A percentile compares a stretch with the other conserved stretches of the same genome.
Conservation (phyloP, 2,113 vertebrate species). For the Lepus europaeus region DNA sequence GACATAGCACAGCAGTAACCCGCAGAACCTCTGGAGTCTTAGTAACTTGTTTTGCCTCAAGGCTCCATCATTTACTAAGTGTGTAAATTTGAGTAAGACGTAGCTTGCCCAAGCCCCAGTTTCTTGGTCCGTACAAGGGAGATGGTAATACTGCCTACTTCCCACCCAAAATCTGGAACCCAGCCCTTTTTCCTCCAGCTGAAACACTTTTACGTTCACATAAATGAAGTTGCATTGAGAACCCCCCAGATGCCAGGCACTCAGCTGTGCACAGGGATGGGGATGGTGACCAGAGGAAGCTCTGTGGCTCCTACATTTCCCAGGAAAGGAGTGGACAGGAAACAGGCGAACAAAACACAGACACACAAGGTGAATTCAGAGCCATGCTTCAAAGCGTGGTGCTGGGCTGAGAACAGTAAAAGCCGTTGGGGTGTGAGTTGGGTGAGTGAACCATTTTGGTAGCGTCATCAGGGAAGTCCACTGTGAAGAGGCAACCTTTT, state of each 20-base stretch:
- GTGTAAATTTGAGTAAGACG: background rate
- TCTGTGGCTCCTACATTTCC: background rate
- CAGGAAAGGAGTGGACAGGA: background rate
- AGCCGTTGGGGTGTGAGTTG: fast-evolving
- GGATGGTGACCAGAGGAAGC: background rate
- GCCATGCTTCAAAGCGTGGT: fast-evolving
- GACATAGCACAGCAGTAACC: no score
- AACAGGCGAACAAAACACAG: background rate
- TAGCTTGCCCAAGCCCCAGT: background rate
- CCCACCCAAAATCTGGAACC: background rate
- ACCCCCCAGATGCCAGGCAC: background rate
- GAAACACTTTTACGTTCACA: background rate
- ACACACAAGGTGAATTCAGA: no score
- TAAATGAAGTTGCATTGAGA: background rate
- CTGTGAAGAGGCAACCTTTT: background rate
- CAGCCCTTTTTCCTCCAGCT: background rate
- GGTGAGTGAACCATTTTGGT: background rate
- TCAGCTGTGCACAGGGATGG: background rate
- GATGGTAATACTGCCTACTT: background rate
- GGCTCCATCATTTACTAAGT: background rate
- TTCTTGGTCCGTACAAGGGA: background rate
- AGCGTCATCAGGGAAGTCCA: background rate
- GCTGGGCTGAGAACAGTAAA: background rate
- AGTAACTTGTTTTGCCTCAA: background rate
- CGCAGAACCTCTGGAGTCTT: background rate